These are phyloP conservation scores for Orbicella faveolata DNA, from an alignment of 64 coral and sea anemone genomes.

Conservation along the genomic window DNA sequence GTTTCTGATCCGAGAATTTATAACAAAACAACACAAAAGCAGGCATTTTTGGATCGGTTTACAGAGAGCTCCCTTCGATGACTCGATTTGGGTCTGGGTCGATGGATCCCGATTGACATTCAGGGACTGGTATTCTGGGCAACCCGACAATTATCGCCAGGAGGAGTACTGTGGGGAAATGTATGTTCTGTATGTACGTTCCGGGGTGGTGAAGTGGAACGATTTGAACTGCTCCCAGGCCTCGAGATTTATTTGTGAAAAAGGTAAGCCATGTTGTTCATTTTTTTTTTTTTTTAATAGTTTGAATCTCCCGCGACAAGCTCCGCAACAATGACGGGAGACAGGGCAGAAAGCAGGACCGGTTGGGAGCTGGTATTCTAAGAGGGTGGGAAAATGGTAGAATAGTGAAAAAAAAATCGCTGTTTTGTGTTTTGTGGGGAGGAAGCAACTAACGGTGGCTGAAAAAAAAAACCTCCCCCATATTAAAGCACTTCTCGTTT, in stretches of 20 bases:
- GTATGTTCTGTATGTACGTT: not conserved
- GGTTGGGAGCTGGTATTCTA: too few species aligned
- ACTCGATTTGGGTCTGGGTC: not conserved
- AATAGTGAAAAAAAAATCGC: too few species aligned
- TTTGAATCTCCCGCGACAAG: too few species aligned
- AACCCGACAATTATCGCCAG: slow-evolving; percentile 4
- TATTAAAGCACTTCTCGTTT: too few species aligned
- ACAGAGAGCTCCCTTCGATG: not conserved
- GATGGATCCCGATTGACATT: not conserved
- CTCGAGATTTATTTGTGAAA: not conserved
- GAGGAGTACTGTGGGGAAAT: not conserved
- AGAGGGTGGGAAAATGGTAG: too few species aligned
- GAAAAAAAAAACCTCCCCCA: too few species aligned
- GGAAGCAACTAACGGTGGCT: too few species aligned
- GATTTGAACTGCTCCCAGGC: not conserved
- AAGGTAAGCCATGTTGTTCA: not conserved
- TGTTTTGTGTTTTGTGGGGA: too few species aligned
- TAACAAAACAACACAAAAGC: not conserved
- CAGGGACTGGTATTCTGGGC: not conserved
- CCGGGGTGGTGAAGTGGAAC: not conserved
- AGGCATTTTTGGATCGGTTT: slow-evolving; percentile 5
- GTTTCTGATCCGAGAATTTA: not conserved
- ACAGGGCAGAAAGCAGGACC: too few species aligned
- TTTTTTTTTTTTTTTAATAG: too few species aligned
- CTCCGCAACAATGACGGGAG: too few species aligned